A percentile compares a stretch with the other conserved stretches of the same genome.
Conservation (phyloP, 2,797 vertebrate genomes). For the Sebastes kiyomatsui region DNA sequence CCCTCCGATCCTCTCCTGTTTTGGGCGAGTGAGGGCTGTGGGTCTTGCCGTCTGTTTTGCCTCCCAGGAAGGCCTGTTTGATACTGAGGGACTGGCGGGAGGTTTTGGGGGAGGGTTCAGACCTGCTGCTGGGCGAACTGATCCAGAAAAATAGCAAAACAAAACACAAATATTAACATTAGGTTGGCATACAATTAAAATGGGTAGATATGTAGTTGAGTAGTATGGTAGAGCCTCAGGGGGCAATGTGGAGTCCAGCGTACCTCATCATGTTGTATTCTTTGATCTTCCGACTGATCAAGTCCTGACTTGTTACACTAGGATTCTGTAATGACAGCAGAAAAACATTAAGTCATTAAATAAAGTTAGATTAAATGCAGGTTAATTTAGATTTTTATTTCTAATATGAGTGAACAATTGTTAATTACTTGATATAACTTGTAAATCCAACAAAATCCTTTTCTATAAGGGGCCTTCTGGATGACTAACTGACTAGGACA, state of each 20-base stretch:
- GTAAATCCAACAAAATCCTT: background rate
- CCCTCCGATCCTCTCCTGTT: conserved; percentile 88
- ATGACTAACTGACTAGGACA: background rate
- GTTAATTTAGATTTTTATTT: background rate
- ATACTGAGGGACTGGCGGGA: conserved; percentile 91
- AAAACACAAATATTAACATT: background rate
- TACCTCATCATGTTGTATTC: conserved; percentile 98
- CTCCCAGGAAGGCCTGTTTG: conserved; percentile 89
- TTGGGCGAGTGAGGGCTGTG: conserved; percentile 92
- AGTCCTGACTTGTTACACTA: conserved; percentile 91
- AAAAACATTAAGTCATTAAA: background rate
- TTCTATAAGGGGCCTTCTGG: background rate
- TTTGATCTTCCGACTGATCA: conserved; percentile 96
- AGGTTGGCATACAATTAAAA: background rate
- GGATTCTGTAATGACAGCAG: conserved; percentile 83
- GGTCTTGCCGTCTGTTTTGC: conserved; percentile 85
- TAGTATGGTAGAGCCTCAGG: background rate
- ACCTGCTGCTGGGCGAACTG: conserved; percentile 88
- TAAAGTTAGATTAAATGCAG: background rate
- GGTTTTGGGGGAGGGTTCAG: conserved; percentile 91
- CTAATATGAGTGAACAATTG: background rate
- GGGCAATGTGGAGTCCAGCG: conserved; percentile 28
- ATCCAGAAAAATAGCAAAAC: conserved; percentile 5
- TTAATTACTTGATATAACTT: background rate
- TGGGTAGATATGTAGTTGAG: background rate